Conservation (phyloP, 2,113 vertebrate genomes). For the Semicossyphus pulcher region DNA sequence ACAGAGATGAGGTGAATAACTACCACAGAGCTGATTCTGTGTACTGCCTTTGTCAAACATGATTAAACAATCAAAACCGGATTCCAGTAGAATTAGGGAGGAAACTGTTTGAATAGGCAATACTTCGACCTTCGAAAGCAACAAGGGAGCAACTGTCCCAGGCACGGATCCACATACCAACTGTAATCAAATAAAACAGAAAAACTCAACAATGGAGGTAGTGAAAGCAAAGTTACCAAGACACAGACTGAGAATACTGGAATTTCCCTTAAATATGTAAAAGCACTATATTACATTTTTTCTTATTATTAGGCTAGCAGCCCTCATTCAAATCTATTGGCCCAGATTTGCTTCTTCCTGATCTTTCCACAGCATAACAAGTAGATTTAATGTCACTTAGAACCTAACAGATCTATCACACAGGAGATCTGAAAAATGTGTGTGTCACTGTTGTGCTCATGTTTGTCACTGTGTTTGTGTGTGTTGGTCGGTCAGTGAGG, state of each 20-base stretch:
- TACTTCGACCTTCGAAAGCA: conserved; percentile 36
- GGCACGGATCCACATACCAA: conserved; percentile 24
- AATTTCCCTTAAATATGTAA: background rate
- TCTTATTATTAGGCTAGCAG: no score
- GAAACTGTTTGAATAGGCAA: conserved; percentile 18
- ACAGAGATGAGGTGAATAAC: conserved; percentile 14
- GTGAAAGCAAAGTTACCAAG: no score
- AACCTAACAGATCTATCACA: background rate
- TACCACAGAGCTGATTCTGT: conserved; percentile 5
- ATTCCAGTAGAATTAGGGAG: conserved; percentile 12
- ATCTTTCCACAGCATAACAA: no score
- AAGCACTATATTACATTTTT: background rate
- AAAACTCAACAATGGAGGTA: background rate
- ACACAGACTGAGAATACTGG: no score
- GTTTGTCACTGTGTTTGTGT: conserved; percentile 38
- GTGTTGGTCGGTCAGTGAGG: conserved; percentile 43
- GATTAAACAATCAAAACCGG: conserved; percentile 46
- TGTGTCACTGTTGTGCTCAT: conserved; percentile 32
- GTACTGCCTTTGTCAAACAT: conserved; percentile 41
- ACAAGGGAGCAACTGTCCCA: conserved; percentile 31
- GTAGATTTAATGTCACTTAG: conserved; percentile 13
- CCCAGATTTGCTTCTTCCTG: no score
- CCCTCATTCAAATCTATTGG: no score
- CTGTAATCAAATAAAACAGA: conserved; percentile 32
- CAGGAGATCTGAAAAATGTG: conserved; percentile 19